Percentiles rank a stretch among this genome's conserved stretches.
These are phyloP conservation scores for Halcyon malimbica DNA, from an alignment of 2,113 vertebrate species.

Conservation along the genomic window DNA sequence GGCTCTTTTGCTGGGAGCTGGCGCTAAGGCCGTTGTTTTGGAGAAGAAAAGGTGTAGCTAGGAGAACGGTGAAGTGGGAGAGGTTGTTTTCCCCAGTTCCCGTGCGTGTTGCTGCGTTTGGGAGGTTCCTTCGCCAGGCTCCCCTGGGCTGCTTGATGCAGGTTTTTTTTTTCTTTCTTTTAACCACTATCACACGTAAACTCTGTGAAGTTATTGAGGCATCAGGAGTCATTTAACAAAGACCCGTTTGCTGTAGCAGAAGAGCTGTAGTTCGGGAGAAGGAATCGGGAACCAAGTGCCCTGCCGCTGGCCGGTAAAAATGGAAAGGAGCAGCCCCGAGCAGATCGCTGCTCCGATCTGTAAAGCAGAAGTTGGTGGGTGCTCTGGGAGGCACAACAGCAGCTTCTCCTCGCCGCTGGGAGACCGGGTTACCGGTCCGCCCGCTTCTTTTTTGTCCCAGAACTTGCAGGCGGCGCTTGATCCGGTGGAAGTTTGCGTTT, in stretches of 20 bases:
- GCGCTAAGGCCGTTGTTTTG: background rate
- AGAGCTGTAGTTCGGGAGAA: background rate
- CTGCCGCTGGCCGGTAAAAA: background rate
- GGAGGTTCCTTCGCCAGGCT: background rate
- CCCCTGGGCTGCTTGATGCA: background rate
- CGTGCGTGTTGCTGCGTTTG: background rate
- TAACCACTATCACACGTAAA: too few relatives aligned
- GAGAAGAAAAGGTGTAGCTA: background rate
- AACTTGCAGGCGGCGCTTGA: too few relatives aligned
- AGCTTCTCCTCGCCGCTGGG: background rate
- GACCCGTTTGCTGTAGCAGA: background rate
- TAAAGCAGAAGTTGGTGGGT: background rate
- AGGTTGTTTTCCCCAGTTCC: background rate
- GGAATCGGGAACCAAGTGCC: rapidly evolving
- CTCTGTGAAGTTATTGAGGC: background rate
- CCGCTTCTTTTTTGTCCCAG: background rate
- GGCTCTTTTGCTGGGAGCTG: background rate
- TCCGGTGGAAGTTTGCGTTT: background rate
- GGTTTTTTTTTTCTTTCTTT: background rate
- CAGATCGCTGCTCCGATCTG: too few relatives aligned
- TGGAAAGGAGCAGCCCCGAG: background rate
- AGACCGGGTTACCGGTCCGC: background rate
- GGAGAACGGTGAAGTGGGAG: background rate
- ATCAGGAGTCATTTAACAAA: background rate
- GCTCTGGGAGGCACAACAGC: background rate